phyloP scores from a whole-genome alignment of 2,113 vertebrate species.

The Notarius quadriscutis region DNA sequence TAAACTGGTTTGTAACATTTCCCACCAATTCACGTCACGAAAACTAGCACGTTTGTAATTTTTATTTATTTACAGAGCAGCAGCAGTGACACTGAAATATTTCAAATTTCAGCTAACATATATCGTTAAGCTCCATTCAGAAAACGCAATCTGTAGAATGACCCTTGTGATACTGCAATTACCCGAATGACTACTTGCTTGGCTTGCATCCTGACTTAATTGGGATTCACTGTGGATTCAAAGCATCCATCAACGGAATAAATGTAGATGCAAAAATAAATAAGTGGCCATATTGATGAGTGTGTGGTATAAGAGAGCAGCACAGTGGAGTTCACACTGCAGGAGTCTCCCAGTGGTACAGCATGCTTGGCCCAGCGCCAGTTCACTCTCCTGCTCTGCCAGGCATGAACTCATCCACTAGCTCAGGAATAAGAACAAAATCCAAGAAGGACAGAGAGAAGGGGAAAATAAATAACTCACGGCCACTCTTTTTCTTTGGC shows the following conservation, averaged over 20 bases:
- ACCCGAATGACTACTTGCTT: not conserved
- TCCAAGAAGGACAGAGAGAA: not conserved
- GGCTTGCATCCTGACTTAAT: not conserved
- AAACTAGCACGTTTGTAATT: not conserved
- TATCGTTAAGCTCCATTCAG: not conserved
- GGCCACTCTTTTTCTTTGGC: constrained; percentile 71
- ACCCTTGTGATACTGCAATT: not conserved
- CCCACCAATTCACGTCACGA: not conserved
- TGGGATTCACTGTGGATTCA: not conserved
- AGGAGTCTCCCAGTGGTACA: constrained; percentile 41
- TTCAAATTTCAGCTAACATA: not conserved
- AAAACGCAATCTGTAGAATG: not conserved
- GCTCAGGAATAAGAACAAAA: constrained; percentile 5
- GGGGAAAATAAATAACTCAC: constrained; percentile 53
- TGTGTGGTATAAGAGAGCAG: not conserved
- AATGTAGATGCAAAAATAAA: not conserved
- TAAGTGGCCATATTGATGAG: not conserved
- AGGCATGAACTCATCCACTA: constrained; percentile 10
- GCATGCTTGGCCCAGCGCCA: constrained; percentile 20
- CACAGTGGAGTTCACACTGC: constrained; percentile 38
- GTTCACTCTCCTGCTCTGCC: constrained; percentile 22
- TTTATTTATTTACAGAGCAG: not conserved
- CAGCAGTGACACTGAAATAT: not conserved
- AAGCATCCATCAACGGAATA: not conserved
- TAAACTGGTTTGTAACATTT: not conserved